phyloP scores from a whole-genome alignment of 2,797 vertebrate genomes.

The Crotalus adamanteus region DNA sequence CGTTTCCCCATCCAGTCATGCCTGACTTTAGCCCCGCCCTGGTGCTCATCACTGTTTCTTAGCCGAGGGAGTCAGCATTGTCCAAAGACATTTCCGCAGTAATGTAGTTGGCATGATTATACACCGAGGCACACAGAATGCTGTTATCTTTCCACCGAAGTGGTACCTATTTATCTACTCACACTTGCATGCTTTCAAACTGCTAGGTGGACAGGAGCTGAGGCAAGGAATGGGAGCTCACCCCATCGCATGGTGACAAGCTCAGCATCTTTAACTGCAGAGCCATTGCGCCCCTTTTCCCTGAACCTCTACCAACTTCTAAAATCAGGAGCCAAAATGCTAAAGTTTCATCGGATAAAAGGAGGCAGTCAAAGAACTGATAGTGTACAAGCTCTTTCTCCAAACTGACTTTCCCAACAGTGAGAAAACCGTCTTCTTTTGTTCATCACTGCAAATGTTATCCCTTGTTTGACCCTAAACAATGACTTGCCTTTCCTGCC shows the following conservation, averaged over 20 bases:
- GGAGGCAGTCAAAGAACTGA: background rate
- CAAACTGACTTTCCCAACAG: background rate
- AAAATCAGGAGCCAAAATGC: background rate
- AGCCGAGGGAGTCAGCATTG: too few relatives aligned
- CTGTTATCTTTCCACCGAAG: too few relatives aligned
- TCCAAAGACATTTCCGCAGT: too few relatives aligned
- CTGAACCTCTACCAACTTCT: background rate
- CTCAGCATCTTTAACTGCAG: background rate
- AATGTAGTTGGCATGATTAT: too few relatives aligned
- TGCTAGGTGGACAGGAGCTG: background rate
- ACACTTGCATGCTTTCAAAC: background rate
- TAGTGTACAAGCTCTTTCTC: background rate
- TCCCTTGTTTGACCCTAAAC: conserved; percentile 6
- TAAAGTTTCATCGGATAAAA: background rate
- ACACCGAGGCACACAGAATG: too few relatives aligned
- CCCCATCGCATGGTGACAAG: background rate
- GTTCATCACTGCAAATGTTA: background rate
- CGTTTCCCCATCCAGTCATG: too few relatives aligned
- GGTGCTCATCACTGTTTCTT: too few relatives aligned
- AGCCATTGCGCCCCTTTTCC: background rate
- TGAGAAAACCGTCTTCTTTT: background rate
- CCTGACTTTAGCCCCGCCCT: too few relatives aligned
- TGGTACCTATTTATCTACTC: too few relatives aligned
- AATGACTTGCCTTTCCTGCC: conserved; percentile 49
- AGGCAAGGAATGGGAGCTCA: background rate